Evolutionary conservation across 2,888 invertebrate species (phyloP).

Genomic region (Ectobius pallidus): DNA sequence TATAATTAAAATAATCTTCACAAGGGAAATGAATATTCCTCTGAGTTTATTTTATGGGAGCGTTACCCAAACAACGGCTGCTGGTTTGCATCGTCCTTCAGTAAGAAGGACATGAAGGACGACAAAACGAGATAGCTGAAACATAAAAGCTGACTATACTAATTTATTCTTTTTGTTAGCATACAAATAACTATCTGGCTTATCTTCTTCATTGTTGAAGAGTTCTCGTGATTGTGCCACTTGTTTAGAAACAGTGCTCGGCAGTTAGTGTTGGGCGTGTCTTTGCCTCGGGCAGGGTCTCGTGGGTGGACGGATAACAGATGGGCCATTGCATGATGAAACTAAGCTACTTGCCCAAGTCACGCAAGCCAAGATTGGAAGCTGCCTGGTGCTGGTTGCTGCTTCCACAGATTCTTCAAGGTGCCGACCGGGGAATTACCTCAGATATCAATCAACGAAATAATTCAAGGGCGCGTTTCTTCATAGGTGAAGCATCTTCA

Average conservation of each 20-base stretch:
- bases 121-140: too few species aligned
- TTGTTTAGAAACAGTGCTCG: background rate
- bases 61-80: too few species aligned
- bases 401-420: background rate
- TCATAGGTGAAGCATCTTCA: too few species aligned
- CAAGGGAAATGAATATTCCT: too few species aligned
- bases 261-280: slow-evolving; percentile 6
- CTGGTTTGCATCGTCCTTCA: too few species aligned
- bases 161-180: too few species aligned
- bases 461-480: background rate
- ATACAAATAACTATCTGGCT: background rate
- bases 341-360: slow-evolving; percentile 25
- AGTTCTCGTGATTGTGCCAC: background rate
- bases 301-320: slow-evolving; percentile 30
- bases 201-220: background rate
- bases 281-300: slow-evolving; percentile 13
- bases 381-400: slow-evolving; percentile 12
- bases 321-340: slow-evolving; percentile 27
- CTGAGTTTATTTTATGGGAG: too few species aligned
- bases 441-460: background rate
- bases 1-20: too few species aligned
- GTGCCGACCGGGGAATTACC: slow-evolving; percentile 3
- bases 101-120: too few species aligned
- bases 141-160: too few species aligned
- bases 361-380: slow-evolving; percentile 30